Percentiles rank a stretch among this genome's conserved stretches.
Conservation (phyloP, 2,888 invertebrate genomes). For the Caenorhabditis sp. region DNA sequence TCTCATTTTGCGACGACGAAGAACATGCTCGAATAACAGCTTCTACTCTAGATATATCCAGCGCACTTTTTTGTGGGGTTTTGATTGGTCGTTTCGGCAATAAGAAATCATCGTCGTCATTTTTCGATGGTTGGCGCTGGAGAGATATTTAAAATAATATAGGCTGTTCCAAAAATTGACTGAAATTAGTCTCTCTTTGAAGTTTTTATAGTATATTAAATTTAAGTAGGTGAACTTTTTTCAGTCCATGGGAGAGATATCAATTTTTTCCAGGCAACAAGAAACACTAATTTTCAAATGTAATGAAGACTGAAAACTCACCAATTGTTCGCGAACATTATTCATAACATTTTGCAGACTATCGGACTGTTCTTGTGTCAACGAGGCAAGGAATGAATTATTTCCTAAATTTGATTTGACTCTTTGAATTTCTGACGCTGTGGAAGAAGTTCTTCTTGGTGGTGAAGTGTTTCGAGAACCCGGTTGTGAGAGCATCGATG, state of each 20-base stretch:
- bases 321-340: constrained; percentile 8
- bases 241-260: too few relatives aligned
- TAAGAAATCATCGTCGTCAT: constrained; percentile 34
- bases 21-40: constrained; percentile 27
- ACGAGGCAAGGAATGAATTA: constrained; percentile 20
- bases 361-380: constrained; percentile 20
- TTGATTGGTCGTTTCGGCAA: constrained; percentile 24
- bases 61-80: constrained; percentile 23
- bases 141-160: too few relatives aligned
- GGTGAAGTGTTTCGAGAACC: constrained; percentile 27
- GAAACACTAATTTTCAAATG: neutral
- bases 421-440: constrained; percentile 17
- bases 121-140: constrained; percentile 4
- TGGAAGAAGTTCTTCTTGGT: constrained; percentile 14
- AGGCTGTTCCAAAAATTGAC: too few relatives aligned
- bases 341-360: constrained; percentile 27
- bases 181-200: too few relatives aligned
- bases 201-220: too few relatives aligned
- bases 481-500: constrained; percentile 1
- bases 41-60: constrained; percentile 33
- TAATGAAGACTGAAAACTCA: neutral
- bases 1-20: constrained; percentile 28
- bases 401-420: constrained; percentile 33
- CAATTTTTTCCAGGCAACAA: too few relatives aligned
- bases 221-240: too few relatives aligned